Evolutionary conservation across 2,797 vertebrate species (phyloP), one percentile per base, ranked within the genome.

Genomic region (Hippoglossus hippoglossus): DNA sequence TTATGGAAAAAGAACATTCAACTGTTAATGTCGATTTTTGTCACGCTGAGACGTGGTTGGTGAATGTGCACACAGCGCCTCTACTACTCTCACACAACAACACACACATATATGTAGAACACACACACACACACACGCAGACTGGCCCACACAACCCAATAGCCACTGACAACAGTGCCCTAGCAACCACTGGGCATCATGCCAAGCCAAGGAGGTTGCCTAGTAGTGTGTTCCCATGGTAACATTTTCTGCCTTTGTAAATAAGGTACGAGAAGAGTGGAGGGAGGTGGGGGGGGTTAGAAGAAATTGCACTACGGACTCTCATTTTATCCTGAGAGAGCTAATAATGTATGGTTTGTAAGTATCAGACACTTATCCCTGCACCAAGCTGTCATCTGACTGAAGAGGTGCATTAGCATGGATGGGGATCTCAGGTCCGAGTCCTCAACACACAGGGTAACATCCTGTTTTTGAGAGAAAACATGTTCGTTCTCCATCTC

Each of bases 171-270:
- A 92, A 91, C 90, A 84, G 90, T 94, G 93, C 93, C 93, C 93
- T 95, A 94, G 94, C 93, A 94, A 95, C 94, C 90, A 83, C 72
- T 88, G 94, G 94, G 94, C 94, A 93, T 91, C 75, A 87, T 94
- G 94, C 94, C 94, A 95, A 94, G 90, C 89, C 89, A 92, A 82
- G 78, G 89, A 93, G 89, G 92, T 94, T 94, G 93, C 93, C 91
- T 93, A 83, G 91, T 93, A 91, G 85, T 89, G 82, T 91, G 94
- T 95, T 95, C 84, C 94, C 92, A 95, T 95, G 91, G 94, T 87
- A 93, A 95, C 94, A 5, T 85, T 90, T 89, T 94, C 93, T 93
- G 91, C 91, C 91, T 92, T 93, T 93, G 94, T 92, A 93, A 94
- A 94, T 94, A 93, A 92, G 91, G 86, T 91, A 93, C 75, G 31